phyloP scores from a whole-genome alignment of 2,888 invertebrate genomes.

The Venusia cambrica region DNA sequence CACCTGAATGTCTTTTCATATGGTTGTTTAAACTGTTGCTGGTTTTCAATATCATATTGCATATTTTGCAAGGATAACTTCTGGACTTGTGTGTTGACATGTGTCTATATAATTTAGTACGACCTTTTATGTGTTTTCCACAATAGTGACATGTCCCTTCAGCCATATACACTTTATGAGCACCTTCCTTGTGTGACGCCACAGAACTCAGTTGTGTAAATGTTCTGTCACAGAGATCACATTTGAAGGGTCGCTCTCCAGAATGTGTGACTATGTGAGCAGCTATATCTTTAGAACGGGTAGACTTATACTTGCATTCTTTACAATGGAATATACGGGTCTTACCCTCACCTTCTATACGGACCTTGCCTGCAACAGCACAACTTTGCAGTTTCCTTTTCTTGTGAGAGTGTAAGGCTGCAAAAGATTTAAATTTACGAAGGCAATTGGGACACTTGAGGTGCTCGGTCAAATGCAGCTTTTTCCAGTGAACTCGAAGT shows the following conservation, averaged over 20 bases:
- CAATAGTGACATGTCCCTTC: conserved; percentile 57
- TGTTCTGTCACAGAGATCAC: conserved; percentile 45
- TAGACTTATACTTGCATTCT: conserved; percentile 48
- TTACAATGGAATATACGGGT: conserved; percentile 30
- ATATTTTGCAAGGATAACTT: conserved; percentile 41
- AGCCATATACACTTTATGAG: conserved; percentile 43
- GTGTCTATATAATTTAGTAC: conserved; percentile 47
- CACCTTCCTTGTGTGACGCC: conserved; percentile 47
- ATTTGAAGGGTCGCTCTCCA: conserved; percentile 50
- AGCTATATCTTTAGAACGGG: conserved; percentile 46
- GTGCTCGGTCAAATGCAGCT: conserved; percentile 33
- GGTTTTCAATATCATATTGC: conserved; percentile 44
- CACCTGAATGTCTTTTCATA: conserved; percentile 52
- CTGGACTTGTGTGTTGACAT: conserved; percentile 40
- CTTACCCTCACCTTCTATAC: conserved; percentile 22
- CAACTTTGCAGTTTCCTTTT: conserved; percentile 18
- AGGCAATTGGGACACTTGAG: conserved; percentile 40
- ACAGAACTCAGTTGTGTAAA: conserved; percentile 54
- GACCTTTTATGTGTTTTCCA: conserved; percentile 52
- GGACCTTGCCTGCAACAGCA: conserved; percentile 11
- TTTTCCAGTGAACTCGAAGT: conserved; percentile 50
- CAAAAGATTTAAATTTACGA: conserved; percentile 29
- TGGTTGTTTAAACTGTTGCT: conserved; percentile 39
- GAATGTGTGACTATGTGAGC: conserved; percentile 49
- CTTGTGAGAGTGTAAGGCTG: conserved; percentile 29